Base-by-base conservation (phyloP, 2,113 vertebrate species). In the Poeciliopsis retropinna region DNA sequence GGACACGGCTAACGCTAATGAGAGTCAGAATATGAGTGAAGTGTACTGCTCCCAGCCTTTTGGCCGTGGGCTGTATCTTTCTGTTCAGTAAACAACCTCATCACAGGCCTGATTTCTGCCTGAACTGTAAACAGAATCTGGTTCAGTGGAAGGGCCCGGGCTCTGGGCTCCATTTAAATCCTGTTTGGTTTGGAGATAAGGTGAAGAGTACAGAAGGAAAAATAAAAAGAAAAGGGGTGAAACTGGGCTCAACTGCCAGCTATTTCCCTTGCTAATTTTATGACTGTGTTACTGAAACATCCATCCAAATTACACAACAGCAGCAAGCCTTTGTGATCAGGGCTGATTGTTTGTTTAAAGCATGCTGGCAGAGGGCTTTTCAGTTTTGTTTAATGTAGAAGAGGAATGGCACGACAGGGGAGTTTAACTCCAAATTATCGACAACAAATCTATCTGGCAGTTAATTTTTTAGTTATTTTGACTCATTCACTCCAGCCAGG, bases 171-270 rank as follows among this genome's bases (percentile, higher is more conserved):
- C 68, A 67, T 92, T 90, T 89, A 91, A 91, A 91, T 89, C 87
- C 90, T 93, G 92, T 95, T 94, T 93, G 88, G 91, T 93, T 92
- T 93, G 90, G 90, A 93, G 91, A 93, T 93, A 92, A 92, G 91
- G 87, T 92, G 90, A 91, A 85, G 89, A 92, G 91, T 87, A 87
- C 78, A 85, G 86, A 79, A 68, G 80, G 87, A 82, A 80, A 88
- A 88, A 82, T 75, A 85, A 89, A 88, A 44, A 4, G 78, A 84
- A 83, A 84, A 69, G 70, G 80, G 81, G 84, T 80, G 79, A 90
- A 92, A 81, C 65, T 69, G 79, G 67, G 83, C 85, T 84, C 86
- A 92, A 93, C 91, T 85, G 87, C 89, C 87, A 91, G 89, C 87
- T 88, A 85, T 91, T 94, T 93, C 91, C 88, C 93, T 88, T 85